Percentiles rank a stretch among this genome's conserved stretches.
phyloP scores from a whole-genome alignment of 2,113 vertebrate species.

The Sterna hirundo region DNA sequence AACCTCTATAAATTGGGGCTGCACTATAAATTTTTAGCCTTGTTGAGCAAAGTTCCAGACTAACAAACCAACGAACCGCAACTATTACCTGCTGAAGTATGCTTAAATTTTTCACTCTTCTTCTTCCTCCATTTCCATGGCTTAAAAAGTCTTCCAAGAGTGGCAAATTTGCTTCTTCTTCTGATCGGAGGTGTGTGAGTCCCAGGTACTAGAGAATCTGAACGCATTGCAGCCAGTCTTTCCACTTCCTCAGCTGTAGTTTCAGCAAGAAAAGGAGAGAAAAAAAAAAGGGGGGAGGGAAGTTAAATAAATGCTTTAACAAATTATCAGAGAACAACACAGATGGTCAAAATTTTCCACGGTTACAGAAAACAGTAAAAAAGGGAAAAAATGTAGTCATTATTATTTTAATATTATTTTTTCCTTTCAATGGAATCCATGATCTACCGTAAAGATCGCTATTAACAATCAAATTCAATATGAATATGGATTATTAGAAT shows the following conservation, averaged over 20 bases:
- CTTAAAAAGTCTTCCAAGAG: slow-evolving; percentile 93
- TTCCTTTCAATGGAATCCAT: not conserved
- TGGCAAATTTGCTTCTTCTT: slow-evolving; percentile 93
- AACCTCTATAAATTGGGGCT: not conserved
- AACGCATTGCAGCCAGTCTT: slow-evolving; percentile 94
- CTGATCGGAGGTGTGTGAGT: slow-evolving; percentile 94
- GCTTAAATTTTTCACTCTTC: slow-evolving; percentile 99
- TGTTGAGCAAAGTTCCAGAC: not conserved
- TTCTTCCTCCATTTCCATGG: slow-evolving; percentile 99
- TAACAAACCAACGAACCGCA: fast-evolving
- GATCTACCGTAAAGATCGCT: not conserved
- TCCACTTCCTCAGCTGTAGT: slow-evolving; percentile 93
- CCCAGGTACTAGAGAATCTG: slow-evolving; percentile 90
- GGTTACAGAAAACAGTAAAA: slow-evolving; percentile 25
- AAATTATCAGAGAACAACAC: not conserved
- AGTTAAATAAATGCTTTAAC: slow-evolving; percentile 26
- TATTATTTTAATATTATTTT: not conserved
- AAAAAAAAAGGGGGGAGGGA: not conserved
- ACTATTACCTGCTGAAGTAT: slow-evolving; percentile 91
- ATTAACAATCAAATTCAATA: not conserved
- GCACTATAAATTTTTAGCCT: not conserved
- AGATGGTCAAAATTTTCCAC: slow-evolving; percentile 50
- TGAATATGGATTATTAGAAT: not conserved
- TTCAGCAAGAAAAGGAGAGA: slow-evolving; percentile 2
- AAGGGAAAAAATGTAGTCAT: not conserved